Evolutionary conservation across 2,888 invertebrate genomes (phyloP).

Genomic region (Drosophila anceps): DNA sequence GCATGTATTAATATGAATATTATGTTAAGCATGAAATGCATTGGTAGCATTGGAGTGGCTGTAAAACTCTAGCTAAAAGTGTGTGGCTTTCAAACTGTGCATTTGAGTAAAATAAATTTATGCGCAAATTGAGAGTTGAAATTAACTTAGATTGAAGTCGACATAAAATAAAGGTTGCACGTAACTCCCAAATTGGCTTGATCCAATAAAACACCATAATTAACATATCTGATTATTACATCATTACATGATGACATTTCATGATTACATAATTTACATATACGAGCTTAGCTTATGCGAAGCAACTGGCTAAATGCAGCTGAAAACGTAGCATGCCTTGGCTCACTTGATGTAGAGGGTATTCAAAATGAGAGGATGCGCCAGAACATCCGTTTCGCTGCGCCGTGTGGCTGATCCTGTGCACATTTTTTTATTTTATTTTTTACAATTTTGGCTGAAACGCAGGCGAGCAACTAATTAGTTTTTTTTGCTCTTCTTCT

Average conservation of each 20-base stretch:
- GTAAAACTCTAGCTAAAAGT: too few relatives aligned
- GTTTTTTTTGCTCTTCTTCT: constrained; percentile 38
- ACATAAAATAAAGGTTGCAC: too few relatives aligned
- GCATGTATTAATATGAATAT: too few relatives aligned
- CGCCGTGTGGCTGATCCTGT: constrained; percentile 72
- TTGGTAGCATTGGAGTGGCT: too few relatives aligned
- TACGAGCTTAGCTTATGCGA: not conserved
- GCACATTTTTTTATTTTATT: constrained; percentile 4
- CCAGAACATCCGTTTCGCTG: constrained; percentile 70
- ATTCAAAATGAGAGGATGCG: constrained; percentile 9
- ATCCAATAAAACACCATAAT: not conserved
- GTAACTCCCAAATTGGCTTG: not conserved
- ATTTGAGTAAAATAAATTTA: too few relatives aligned
- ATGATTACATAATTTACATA: not conserved
- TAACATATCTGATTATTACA: too few relatives aligned
- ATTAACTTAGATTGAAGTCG: too few relatives aligned
- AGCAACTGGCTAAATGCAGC: not conserved
- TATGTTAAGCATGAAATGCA: too few relatives aligned
- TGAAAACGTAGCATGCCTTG: not conserved
- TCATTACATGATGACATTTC: too few relatives aligned
- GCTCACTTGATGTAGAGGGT: not conserved
- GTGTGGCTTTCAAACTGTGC: too few relatives aligned
- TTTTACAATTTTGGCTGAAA: constrained; percentile 35
- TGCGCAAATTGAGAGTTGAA: too few relatives aligned
- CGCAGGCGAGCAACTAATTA: constrained; percentile 74